Evolutionary conservation across 2,888 invertebrate genomes (phyloP), one percentile per base, ranked within the genome.

Genomic region (Acrobasis repandana): DNA sequence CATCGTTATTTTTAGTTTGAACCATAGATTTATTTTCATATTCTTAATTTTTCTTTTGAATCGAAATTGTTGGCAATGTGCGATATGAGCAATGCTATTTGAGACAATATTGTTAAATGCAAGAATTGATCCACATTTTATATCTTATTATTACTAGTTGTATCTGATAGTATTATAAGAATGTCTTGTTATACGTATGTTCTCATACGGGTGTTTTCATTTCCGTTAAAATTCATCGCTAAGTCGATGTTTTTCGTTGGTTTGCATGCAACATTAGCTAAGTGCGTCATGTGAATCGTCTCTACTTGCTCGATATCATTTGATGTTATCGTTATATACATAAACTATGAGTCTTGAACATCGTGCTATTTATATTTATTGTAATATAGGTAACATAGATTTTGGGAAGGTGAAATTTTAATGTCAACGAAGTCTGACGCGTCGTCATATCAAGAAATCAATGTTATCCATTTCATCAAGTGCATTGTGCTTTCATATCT

Each of bases 31-130:
- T 43, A 54, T 54, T 54, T 54, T 54, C 34, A 20, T 43, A 38
- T 20, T 16, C 20, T 46, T 51, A 66, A 65, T 69, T 65, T 61
- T 68, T 63, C 63, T 72, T 62, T 74, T 74, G 71, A 69, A 76
- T 70, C 72, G 74, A 69, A 76, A 69, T 77, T 77, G 71, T 79
- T 81, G 76, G 76, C 70, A 74, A 73, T 43, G 75, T 76, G 73
- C 77, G 70, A 81, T 77, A 75, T 78, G 82, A 88, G 87, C 85
- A 87, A 88, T 87, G 87, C 81, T 88, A 90, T 80, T 76, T 76
- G 88, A 85, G 92, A 92, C 91, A 91, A 91, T 92, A 92, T 90
- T 91, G 90, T 90, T 91, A 83, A 83, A 84, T 72, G 83, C 88
- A 88, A 88, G 79, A 81, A 79, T 82, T 88, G 82, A 85, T 88